Evolutionary conservation across 2,797 vertebrate genomes (phyloP), one percentile per base, ranked within the genome.

Genomic region (Avahi laniger): DNA sequence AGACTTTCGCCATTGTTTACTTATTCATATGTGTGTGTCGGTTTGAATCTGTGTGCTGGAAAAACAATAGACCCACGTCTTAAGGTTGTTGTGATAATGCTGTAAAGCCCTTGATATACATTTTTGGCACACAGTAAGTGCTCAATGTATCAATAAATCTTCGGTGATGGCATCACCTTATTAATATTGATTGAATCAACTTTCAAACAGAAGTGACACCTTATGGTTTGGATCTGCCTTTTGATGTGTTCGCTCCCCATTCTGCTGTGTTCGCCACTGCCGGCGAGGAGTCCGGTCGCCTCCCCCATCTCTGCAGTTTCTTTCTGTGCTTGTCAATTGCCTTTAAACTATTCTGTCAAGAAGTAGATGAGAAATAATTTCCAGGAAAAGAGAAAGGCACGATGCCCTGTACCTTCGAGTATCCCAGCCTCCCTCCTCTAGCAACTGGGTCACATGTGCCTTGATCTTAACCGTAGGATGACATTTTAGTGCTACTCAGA

Each of bases 151-250:
- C 78, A 48, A 26, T 90, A 78, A 63, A 43, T 85, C 87, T 75
- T 52, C 10, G 18, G 59, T 43, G 87, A 65, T 26, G 52, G n/a
- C 38, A 14, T 70, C 85, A 20, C 30, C 57, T 59, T 91, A 67
- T 54, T 93, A 35, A 78, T 63, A 28, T 78, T 50, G 78, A 91
- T 76, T 41, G 33, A 76, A 69, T 38, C 54, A 61, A 50, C n/a
- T 89, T 94, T 59, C 84, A 35, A 63, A 67, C 24, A 91, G 67
- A 82, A 92, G 48, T 5, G 3, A 76, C 86, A 14, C 41, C 63
- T 41, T 33, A 10, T 9, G 52, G 41, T 57, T 65, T 48, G 46
- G 30, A 72, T 46, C 26, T 82, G 67, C 38, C 43, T 72, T 48
- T 70, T 6, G 0, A 10, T 11, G 43, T 0, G 5, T 26, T 26